These are phyloP conservation scores for Opisthocomus hoazin DNA, from an alignment of 2,113 vertebrate species.

Conservation along the genomic window DNA sequence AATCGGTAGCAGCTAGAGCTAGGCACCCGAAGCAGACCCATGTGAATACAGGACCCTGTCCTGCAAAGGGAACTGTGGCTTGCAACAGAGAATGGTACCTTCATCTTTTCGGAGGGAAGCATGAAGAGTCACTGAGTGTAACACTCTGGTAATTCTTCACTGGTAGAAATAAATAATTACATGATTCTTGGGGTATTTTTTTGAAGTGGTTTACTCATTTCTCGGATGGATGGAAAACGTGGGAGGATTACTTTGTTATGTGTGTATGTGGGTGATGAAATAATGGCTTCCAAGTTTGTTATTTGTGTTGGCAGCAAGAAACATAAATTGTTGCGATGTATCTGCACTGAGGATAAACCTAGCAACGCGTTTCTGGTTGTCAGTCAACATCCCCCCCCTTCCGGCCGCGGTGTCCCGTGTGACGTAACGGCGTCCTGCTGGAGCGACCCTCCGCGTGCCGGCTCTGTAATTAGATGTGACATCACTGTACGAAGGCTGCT, in stretches of 20 bases:
- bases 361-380: constrained; percentile 21
- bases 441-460: not conserved
- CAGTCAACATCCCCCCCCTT: not conserved
- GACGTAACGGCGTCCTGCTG: constrained; percentile 8
- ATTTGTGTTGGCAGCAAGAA: constrained; percentile 27
- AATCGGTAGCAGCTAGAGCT: not conserved
- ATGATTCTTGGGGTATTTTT: constrained; percentile 22
- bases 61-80: not conserved
- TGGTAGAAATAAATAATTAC: constrained; percentile 39
- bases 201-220: not conserved
- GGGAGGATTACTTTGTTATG: not conserved
- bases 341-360: constrained; percentile 19
- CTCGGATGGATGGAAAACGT: not conserved
- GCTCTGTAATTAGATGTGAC: not conserved
- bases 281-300: not conserved
- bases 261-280: not conserved
- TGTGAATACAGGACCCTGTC: not conserved
- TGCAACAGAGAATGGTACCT: not conserved
- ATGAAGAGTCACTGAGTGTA: not conserved
- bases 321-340: not conserved
- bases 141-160: constrained; percentile 37
- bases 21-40: not conserved
- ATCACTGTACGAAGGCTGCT: not conserved
- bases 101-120: not conserved
- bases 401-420: not conserved